Evolutionary conservation across 1,140 invertebrate genomes (phyloP), one percentile per base, ranked within the genome.

Genomic region (Wasmannia auropunctata): DNA sequence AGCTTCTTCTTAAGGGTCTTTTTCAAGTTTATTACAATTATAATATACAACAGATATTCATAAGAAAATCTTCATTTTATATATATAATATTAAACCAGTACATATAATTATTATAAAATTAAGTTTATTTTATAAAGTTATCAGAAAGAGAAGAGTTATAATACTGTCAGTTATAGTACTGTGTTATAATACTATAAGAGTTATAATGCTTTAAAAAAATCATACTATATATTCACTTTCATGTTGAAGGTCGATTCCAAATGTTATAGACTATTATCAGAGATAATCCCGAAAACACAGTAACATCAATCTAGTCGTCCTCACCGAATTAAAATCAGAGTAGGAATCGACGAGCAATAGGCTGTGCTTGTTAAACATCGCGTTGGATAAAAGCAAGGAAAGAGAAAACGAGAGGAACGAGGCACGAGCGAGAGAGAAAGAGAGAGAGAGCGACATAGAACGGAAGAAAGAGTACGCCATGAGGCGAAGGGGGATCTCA

Each of bases 301-400:
- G 49, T 74, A 74, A 43, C 46, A 58, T 37, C 80, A 58, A 54
- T 37, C 22, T 10, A 56, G 22, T 85, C 25, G 40, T 72, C 16
- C 28, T 31, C 25, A 16, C 43, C 22, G 76, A 90, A 90, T 90
- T 87, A 90, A 90, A 87, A 88, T 90, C 81, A 75, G 67, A 76
- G 70, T 88, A 67, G 67, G 69, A 91, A 87, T 85, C 86, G 92
- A 92, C 89, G 90, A 92, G 91, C 92, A 92, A 91, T 89, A 88
- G 91, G 91, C 92, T 92, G 92, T 93, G 90, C 83, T 91, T 89
- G 91, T 91, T 91, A 92, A 94, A 92, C 88, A 92, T 92, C 88
- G 91, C 86, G 90, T 51, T 60, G 81, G 70, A 86, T 90, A 86
- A 58, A 83, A 58, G 79, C 54, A 31, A 77, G 72, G 8, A 51